Conservation (phyloP, 2,888 invertebrate genomes). For the Thumatha senex region DNA sequence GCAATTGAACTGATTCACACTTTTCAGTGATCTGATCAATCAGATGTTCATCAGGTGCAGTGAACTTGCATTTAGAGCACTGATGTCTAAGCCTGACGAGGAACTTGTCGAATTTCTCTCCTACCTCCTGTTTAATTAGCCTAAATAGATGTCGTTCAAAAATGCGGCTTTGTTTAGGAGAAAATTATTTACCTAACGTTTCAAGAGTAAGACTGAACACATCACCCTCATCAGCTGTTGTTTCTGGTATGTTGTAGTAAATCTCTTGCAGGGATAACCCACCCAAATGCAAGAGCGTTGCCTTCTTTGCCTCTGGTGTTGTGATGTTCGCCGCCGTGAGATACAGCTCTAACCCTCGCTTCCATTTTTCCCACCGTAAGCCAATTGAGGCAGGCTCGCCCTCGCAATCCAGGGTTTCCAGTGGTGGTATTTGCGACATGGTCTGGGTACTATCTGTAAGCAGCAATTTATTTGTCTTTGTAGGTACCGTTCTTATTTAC, state of each 20-base stretch:
- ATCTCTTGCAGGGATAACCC: background rate
- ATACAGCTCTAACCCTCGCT: background rate
- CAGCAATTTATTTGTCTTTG: too few relatives aligned
- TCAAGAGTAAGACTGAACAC: slow-evolving; percentile 8
- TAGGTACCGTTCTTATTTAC: too few relatives aligned
- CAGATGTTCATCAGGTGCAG: slow-evolving; percentile 17
- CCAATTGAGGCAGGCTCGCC: background rate
- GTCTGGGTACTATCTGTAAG: too few relatives aligned
- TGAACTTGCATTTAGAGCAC: slow-evolving; percentile 29
- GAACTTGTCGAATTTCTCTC: slow-evolving; percentile 31
- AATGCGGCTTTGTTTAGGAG: slow-evolving; percentile 13
- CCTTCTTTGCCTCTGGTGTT: background rate
- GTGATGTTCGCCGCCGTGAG: background rate
- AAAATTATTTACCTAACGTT: slow-evolving; percentile 17
- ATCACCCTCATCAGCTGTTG: background rate
- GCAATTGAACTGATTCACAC: slow-evolving; percentile 13
- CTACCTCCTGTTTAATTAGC: slow-evolving; percentile 19
- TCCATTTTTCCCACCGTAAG: background rate
- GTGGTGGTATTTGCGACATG: background rate
- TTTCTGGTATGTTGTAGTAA: slow-evolving; percentile 9
- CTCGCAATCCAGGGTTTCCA: background rate
- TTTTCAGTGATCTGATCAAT: slow-evolving; percentile 34
- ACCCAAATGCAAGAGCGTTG: background rate
- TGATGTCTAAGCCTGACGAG: slow-evolving; percentile 23
- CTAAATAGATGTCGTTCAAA: slow-evolving; percentile 24